These are phyloP conservation scores for Sinohyriopsis cumingii DNA, from an alignment of 2,888 invertebrate genomes.

Conservation along the genomic window DNA sequence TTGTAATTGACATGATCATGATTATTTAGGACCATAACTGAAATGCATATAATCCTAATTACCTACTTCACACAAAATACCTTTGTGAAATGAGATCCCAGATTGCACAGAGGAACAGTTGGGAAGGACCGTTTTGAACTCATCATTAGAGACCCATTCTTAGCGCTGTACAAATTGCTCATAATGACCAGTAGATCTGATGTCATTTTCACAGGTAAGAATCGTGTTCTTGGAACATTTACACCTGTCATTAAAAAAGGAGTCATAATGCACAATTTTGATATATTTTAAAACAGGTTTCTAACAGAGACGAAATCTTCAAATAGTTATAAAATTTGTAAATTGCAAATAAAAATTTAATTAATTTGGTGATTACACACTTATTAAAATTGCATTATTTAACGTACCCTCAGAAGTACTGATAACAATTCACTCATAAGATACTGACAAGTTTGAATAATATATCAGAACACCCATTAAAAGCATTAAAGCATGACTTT, in stretches of 20 bases:
- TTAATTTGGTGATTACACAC: too few species aligned
- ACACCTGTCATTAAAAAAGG: constrained; percentile 76
- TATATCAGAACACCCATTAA: too few species aligned
- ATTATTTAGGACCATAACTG: too few species aligned
- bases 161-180: constrained; percentile 96
- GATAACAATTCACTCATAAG: too few species aligned
- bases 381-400: too few species aligned
- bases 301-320: background rate
- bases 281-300: background rate
- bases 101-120: constrained; percentile 95
- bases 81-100: constrained; percentile 97
- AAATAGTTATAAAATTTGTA: background rate
- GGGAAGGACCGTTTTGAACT: constrained; percentile 96
- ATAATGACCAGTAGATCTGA: constrained; percentile 97
- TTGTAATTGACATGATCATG: background rate
- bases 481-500: too few species aligned
- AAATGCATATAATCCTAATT: background rate
- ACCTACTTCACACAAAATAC: constrained; percentile 67
- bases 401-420: too few species aligned
- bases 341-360: background rate
- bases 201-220: constrained; percentile 99
- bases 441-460: too few species aligned
- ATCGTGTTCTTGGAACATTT: constrained; percentile 95
- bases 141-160: constrained; percentile 90
- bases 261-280: background rate